A percentile compares a stretch with the other conserved stretches of the same genome.
Evolutionary conservation across 2,888 invertebrate genomes (phyloP).

Genomic region (Dicycla oo): DNA sequence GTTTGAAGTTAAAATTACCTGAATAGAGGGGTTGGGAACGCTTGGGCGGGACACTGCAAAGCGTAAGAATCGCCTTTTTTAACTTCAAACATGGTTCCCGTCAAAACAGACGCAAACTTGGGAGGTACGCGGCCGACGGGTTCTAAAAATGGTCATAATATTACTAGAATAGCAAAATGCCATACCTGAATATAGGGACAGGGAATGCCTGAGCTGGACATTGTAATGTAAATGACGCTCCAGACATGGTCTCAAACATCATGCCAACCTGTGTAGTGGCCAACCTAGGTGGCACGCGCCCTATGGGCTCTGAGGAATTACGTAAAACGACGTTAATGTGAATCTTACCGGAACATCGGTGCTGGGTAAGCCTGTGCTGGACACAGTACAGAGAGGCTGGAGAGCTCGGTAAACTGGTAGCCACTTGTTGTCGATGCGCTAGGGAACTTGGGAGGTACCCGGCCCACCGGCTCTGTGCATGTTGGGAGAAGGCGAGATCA

Average conservation of each 20-base stretch:
- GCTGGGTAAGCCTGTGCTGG: conserved; percentile 93
- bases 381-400: conserved; percentile 91
- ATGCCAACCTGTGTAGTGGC: conserved; percentile 86
- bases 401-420: conserved; percentile 89
- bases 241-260: conserved; percentile 90
- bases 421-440: conserved; percentile 91
- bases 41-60: conserved; percentile 93
- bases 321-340: conserved; percentile 77
- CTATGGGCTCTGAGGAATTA: conserved; percentile 85
- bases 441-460: conserved; percentile 92
- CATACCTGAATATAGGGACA: conserved; percentile 88
- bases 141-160: conserved; percentile 76
- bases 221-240: conserved; percentile 89
- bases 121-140: conserved; percentile 86
- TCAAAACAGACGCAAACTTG: conserved; percentile 90
- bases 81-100: conserved; percentile 90
- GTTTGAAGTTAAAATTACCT: conserved; percentile 81
- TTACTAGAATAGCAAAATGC: conserved; percentile 68
- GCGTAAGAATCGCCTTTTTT: conserved; percentile 85
- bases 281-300: conserved; percentile 85
- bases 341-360: conserved; percentile 93
- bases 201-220: conserved; percentile 93
- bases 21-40: conserved; percentile 89
- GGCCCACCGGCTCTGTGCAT: conserved; percentile 92
- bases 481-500: conserved; percentile 89